Percentiles rank a stretch among this genome's conserved stretches.
phyloP scores from a whole-genome alignment of 1,140 invertebrate species.

The Megalonaias nervosa region DNA sequence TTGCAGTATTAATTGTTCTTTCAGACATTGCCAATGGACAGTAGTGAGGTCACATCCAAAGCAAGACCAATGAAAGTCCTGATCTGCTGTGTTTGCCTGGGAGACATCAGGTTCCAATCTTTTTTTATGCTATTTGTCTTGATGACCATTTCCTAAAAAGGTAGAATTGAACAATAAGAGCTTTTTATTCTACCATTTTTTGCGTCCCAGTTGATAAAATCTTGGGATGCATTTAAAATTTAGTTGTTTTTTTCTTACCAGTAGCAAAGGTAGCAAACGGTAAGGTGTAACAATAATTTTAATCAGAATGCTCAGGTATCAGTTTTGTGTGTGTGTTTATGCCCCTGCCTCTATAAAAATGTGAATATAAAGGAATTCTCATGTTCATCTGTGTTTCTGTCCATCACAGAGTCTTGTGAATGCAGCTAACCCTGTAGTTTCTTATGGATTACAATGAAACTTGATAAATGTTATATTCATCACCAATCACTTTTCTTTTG shows the following conservation, averaged over 20 bases:
- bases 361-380: too few relatives aligned
- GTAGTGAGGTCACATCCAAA: slow-evolving; percentile 9
- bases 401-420: too few relatives aligned
- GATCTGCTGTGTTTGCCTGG: slow-evolving; percentile 94
- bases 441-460: too few relatives aligned
- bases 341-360: too few relatives aligned
- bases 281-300: neutral
- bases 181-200: neutral
- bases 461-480: too few relatives aligned
- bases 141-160: too few relatives aligned
- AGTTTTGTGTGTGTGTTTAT: too few relatives aligned
- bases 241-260: neutral
- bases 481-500: too few relatives aligned
- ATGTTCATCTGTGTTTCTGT: too few relatives aligned
- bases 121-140: too few relatives aligned
- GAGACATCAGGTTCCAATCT: slow-evolving; percentile 76
- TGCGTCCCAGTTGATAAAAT: neutral
- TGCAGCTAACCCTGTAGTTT: too few relatives aligned
- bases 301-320: too few relatives aligned
- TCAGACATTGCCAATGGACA: slow-evolving; percentile 1
- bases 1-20: slow-evolving; percentile 1
- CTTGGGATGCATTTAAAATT: neutral
- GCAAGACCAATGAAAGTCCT: slow-evolving; percentile 73
- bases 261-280: neutral
- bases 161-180: neutral